A percentile compares a stretch with the other conserved stretches of the same genome.
Conservation (phyloP, 1,140 invertebrate genomes). For the Metaphire vulgaris region DNA sequence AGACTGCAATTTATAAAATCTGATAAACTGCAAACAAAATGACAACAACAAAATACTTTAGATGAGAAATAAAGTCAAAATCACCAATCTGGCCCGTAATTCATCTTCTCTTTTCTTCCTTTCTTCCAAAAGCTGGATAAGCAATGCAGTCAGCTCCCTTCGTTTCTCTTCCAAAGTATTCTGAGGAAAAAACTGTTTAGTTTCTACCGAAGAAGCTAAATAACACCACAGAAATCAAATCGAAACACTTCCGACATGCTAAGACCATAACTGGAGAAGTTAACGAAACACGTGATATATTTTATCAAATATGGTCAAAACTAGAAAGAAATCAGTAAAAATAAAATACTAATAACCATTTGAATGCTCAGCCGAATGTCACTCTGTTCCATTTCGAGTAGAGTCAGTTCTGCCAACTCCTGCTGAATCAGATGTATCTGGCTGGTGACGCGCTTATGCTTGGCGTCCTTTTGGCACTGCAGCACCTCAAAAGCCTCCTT, state of each 20-base stretch:
- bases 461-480: conserved; percentile 66
- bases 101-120: conserved; percentile 63
- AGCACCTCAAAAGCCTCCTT: conserved; percentile 66
- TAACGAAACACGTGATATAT: neutral
- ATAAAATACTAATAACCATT: too few species aligned
- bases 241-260: neutral
- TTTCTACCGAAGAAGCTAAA: neutral
- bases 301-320: too few species aligned
- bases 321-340: too few species aligned
- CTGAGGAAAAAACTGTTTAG: too few species aligned
- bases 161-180: conserved; percentile 67
- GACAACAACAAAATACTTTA: neutral
- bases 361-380: conserved; percentile 64
- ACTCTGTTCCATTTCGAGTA: conserved; percentile 66
- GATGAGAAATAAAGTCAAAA: conserved; percentile 11
- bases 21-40: neutral
- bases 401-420: conserved; percentile 66
- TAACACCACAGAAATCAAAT: neutral
- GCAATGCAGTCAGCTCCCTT: conserved; percentile 62
- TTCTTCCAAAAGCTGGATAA: conserved; percentile 68
- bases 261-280: neutral
- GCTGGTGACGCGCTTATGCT: conserved; percentile 62
- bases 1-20: too few species aligned
- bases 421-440: conserved; percentile 70
- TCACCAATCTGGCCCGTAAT: conserved; percentile 62